Conservation (phyloP, 2,113 vertebrate genomes). For the Sphyrna mokarran region DNA sequence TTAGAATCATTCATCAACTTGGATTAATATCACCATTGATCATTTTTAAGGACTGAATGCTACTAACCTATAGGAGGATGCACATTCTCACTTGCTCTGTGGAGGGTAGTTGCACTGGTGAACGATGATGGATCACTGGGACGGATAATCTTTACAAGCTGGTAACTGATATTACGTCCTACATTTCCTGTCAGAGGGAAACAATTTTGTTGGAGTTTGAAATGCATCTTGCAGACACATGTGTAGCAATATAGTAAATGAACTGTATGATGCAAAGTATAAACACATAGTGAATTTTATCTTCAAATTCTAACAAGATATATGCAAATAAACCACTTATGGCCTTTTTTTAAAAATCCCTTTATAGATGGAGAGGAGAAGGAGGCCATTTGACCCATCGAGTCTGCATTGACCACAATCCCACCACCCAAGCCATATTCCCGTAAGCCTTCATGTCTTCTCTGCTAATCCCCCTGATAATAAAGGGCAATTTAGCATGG, state of each 20-base stretch:
- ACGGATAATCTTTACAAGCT: background rate
- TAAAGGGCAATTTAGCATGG: too few species aligned
- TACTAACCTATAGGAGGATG: constrained; percentile 17
- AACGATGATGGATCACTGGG: background rate
- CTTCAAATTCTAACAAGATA: background rate
- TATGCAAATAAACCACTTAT: background rate
- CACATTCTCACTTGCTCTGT: background rate
- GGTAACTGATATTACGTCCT: constrained; percentile 3
- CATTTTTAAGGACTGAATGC: background rate
- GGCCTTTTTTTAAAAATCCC: too few species aligned
- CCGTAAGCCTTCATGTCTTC: too few species aligned
- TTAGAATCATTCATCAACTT: background rate
- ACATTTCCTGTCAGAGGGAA: background rate
- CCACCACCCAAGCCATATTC: too few species aligned
- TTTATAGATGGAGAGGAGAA: too few species aligned
- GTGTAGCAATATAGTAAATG: background rate
- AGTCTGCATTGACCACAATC: too few species aligned
- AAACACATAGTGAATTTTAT: background rate
- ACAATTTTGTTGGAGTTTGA: constrained; percentile 7
- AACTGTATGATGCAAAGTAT: background rate
- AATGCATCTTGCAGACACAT: background rate
- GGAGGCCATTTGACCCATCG: too few species aligned
- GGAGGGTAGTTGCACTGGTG: background rate
- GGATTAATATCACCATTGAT: background rate
- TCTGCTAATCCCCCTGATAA: too few species aligned